Conservation (phyloP, 2,113 vertebrate species). For the Lichenostomus cassidix region DNA sequence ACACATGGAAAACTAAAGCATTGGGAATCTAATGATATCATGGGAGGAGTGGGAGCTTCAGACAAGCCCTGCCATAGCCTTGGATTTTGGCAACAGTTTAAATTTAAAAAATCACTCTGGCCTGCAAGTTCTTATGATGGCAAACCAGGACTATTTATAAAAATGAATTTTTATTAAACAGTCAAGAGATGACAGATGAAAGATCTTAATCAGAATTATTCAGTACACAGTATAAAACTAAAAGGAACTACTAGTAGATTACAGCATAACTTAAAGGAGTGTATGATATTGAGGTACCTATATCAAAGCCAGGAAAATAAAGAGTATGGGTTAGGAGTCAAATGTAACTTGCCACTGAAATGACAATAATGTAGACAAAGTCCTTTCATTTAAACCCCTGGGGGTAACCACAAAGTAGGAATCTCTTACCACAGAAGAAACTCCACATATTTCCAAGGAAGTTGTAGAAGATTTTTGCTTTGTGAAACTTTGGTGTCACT, state of each 20-base stretch:
- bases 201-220: neutral
- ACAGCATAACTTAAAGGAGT: neutral
- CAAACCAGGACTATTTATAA: neutral
- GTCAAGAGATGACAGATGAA: neutral
- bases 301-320: neutral
- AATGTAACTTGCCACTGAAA: neutral
- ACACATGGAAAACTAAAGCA: neutral
- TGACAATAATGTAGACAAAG: neutral
- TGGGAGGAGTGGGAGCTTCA: neutral
- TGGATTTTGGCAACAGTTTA: neutral
- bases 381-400: neutral
- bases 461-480: neutral
- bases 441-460: neutral
- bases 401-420: neutral
- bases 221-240: neutral
- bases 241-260: too few species aligned
- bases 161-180: neutral
- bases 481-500: neutral
- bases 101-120: neutral
- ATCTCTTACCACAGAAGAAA: neutral
- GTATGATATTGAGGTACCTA: accelerated
- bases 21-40: neutral
- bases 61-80: neutral
- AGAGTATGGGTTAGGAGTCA: neutral
- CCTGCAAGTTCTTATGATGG: neutral